Evolutionary conservation across 2,888 invertebrate genomes (phyloP), one percentile per base, ranked within the genome.

Genomic region (Amphipoea oculea): DNA sequence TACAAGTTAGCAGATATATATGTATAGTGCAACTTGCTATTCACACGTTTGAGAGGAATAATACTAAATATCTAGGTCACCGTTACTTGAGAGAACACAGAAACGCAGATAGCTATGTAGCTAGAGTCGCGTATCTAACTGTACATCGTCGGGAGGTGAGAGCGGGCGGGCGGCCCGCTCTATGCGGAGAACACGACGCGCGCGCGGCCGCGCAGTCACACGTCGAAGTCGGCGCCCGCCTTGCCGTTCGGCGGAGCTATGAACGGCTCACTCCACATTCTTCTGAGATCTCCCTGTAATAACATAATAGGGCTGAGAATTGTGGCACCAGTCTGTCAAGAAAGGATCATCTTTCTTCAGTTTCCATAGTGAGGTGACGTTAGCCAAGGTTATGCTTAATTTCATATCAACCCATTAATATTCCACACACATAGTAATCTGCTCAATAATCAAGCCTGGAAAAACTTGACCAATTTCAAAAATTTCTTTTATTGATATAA

Each of bases 191-290:
- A 68, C 81, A 42, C 76, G 80, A 23, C 66, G 68, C 76, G 69
- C 68, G 72, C 78, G 83, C 75, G 70, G 12, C 76, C 77, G 76
- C 76, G 86, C 90, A 86, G 91, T 97, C 96, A 97, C 93, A 97
- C 97, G 90, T 97, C 97, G 92, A 97, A 97, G 91, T 97, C 97
- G 0, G 96, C 95, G 82, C 94, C 94, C 68, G 89, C 90, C 89
- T 99, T 99, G 89, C 98, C 98, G 92, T 98, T 97, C 92, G 98
- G 97, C 91, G 98, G 98, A 90, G 98, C 97, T 96, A 98, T 99
- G 96, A 99, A 99, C 88, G 99, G 99, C 96, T 99, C 99, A 93
- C 99, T 99, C 99, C 99, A 99, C 99, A 99, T 99, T 92, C 99
- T 98, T 94, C 99, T 97, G 91, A 99, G 97, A 97, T 99, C 99